These are phyloP conservation scores for Papilio protenor DNA, from an alignment of 2,888 invertebrate species.

Conservation along the genomic window DNA sequence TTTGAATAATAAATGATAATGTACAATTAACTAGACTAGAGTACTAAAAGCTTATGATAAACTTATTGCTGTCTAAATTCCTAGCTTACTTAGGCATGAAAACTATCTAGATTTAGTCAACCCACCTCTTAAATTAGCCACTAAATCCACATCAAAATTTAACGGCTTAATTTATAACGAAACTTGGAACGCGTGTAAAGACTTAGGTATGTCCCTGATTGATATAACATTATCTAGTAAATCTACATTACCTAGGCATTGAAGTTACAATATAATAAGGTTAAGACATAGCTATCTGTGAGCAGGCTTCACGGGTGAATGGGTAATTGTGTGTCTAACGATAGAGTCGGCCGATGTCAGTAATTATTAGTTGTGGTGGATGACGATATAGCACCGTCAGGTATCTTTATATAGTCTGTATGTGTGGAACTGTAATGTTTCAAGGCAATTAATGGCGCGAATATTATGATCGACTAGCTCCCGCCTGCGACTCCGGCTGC, in stretches of 20 bases:
- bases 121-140: constrained; percentile 6
- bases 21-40: neutral
- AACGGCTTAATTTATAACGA: constrained; percentile 41
- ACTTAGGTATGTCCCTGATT: constrained; percentile 38
- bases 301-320: constrained; percentile 51
- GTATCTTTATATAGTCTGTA: constrained; percentile 33
- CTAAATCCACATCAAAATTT: constrained; percentile 33
- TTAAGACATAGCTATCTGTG: constrained; percentile 40
- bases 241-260: constrained; percentile 43
- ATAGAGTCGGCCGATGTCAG: constrained; percentile 40
- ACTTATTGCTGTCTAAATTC: constrained; percentile 10
- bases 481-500: too few relatives aligned
- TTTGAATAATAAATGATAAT: neutral
- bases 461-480: constrained; percentile 25
- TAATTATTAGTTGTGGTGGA: constrained; percentile 42
- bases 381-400: constrained; percentile 41
- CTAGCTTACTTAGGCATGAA: constrained; percentile 21
- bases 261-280: constrained; percentile 41
- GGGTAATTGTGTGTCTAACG: constrained; percentile 49
- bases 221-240: constrained; percentile 43
- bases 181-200: constrained; percentile 41
- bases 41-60: neutral
- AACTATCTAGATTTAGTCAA: constrained; percentile 20
- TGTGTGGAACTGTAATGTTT: constrained; percentile 30
- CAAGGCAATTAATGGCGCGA: constrained; percentile 41